Evolutionary conservation across 2,797 vertebrate species (phyloP).

Genomic region (Schizopygopsis malacanthus): DNA sequence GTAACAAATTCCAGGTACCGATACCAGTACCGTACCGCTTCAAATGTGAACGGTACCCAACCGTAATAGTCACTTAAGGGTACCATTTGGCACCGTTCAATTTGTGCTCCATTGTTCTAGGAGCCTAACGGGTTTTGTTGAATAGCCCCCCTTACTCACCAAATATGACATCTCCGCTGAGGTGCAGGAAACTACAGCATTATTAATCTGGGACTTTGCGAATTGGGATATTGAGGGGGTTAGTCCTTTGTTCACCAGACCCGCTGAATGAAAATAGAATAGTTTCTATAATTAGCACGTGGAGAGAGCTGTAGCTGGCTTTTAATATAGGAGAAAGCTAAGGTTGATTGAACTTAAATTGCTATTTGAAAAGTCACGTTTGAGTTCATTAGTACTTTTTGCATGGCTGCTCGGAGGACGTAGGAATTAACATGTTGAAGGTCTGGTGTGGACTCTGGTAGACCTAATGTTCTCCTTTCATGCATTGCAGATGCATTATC

Average conservation of each 20-base stretch:
- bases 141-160: constrained; percentile 16
- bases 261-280: constrained; percentile 21
- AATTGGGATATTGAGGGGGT: constrained; percentile 21
- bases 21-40: no score
- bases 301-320: constrained; percentile 9
- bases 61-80: neutral
- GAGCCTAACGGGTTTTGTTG: constrained; percentile 21
- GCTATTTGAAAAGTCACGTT: neutral
- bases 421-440: neutral
- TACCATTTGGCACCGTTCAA: constrained; percentile 29
- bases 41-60: no score
- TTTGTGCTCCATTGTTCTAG: constrained; percentile 29
- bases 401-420: neutral
- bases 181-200: neutral
- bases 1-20: no score
- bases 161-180: constrained; percentile 8
- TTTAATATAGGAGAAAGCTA: constrained; percentile 13
- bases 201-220: constrained; percentile 23
- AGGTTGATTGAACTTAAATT: neutral
- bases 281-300: constrained; percentile 20
- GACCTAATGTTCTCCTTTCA: neutral
- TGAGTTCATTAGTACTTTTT: neutral
- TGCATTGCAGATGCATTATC: neutral
- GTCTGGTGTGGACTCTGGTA: neutral
- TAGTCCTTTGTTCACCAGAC: constrained; percentile 31